These are phyloP conservation scores for Coccyzus lansbergi DNA, from an alignment of 2,797 vertebrate species.

Conservation along the genomic window DNA sequence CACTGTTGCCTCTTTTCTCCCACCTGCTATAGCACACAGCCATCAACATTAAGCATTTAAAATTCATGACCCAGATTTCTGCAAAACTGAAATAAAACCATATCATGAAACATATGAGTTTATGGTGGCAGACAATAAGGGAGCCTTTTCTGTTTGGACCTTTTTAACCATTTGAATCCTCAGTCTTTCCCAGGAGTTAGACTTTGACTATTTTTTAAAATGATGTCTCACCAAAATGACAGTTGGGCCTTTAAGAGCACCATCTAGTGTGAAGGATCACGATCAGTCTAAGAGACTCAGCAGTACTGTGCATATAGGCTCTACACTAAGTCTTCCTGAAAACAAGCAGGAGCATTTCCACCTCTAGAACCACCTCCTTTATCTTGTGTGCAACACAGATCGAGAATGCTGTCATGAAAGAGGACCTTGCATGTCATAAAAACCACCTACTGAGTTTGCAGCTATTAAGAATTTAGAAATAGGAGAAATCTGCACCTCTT, in stretches of 20 bases:
- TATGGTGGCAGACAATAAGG: background rate
- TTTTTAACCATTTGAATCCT: background rate
- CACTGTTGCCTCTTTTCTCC: background rate
- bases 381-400: background rate
- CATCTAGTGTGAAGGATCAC: background rate
- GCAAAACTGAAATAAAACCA: background rate
- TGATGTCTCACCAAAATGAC: fast-evolving
- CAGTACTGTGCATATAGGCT: background rate
- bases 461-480: background rate
- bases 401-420: background rate
- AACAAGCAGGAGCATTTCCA: background rate
- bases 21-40: fast-evolving
- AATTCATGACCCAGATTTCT: background rate
- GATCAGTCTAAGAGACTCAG: background rate
- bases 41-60: background rate
- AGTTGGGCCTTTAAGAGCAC: background rate
- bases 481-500: background rate
- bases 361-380: background rate
- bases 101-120: background rate
- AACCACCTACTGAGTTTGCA: background rate
- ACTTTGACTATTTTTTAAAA: background rate
- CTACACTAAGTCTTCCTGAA: background rate
- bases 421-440: background rate
- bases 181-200: background rate
- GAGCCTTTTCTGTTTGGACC: background rate